These are phyloP conservation scores for Anticlea derivata DNA, from an alignment of 2,888 invertebrate species.

Conservation along the genomic window DNA sequence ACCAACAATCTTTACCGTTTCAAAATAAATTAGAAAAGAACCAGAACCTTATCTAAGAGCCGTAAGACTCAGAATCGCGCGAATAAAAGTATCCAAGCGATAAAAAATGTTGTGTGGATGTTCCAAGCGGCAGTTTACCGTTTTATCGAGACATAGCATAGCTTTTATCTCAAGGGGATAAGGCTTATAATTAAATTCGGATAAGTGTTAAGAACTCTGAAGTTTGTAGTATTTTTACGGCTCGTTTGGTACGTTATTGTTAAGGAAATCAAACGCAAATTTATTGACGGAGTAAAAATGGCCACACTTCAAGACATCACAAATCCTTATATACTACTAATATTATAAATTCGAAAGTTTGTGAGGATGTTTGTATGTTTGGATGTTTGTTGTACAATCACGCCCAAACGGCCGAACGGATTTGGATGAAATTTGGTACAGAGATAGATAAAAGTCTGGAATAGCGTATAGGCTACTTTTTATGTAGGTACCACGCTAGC, in stretches of 20 bases:
- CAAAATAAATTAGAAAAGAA: background rate
- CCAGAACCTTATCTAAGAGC: background rate
- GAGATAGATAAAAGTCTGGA: no score
- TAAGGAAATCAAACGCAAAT: background rate
- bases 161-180: background rate
- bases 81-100: background rate
- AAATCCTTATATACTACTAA: no score
- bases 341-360: no score
- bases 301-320: background rate
- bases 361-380: no score
- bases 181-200: background rate
- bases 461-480: no score
- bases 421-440: no score
- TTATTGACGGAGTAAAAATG: slow-evolving; percentile 11
- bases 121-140: slow-evolving; percentile 6
- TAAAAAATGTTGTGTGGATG: slow-evolving; percentile 17
- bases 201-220: background rate
- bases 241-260: slow-evolving; percentile 11
- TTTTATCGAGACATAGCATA: background rate
- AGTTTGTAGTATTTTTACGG: slow-evolving; percentile 4
- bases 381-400: no score
- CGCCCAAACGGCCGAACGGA: no score
- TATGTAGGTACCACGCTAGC: no score
- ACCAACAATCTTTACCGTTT: slow-evolving; percentile 19
- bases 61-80: slow-evolving; percentile 5